Conservation (phyloP, 2,113 vertebrate species). For the Thermophis baileyi region DNA sequence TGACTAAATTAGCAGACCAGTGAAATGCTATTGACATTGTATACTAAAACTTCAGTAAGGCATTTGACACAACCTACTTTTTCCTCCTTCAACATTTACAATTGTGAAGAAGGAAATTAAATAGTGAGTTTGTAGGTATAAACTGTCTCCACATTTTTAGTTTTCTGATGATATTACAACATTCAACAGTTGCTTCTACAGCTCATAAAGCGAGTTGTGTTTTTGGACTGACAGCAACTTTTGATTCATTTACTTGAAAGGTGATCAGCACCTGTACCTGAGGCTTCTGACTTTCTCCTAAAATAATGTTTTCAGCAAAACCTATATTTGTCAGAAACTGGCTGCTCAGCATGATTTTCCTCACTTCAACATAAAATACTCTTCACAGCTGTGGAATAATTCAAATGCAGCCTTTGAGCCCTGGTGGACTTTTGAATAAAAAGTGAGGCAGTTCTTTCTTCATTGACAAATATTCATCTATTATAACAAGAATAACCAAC, state of each 20-base stretch:
- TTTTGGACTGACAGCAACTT: not conserved
- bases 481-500: not conserved
- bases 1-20: no score
- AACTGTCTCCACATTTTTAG: not conserved
- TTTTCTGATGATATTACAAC: not conserved
- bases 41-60: no score
- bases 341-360: constrained; percentile 7
- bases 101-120: not conserved
- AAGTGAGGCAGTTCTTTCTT: not conserved
- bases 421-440: not conserved
- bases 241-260: not conserved
- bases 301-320: not conserved
- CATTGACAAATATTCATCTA: not conserved
- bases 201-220: not conserved
- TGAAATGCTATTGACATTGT: no score
- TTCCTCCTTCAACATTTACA: not conserved
- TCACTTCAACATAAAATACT: not conserved
- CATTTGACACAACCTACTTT: no score
- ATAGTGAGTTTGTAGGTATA: not conserved
- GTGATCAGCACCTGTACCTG: not conserved
- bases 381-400: not conserved
- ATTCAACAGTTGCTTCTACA: not conserved
- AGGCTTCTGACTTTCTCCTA: not conserved
- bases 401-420: not conserved
- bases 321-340: constrained; percentile 10